Conservation (phyloP, 2,797 vertebrate species). For the Chaunax sp. region DNA sequence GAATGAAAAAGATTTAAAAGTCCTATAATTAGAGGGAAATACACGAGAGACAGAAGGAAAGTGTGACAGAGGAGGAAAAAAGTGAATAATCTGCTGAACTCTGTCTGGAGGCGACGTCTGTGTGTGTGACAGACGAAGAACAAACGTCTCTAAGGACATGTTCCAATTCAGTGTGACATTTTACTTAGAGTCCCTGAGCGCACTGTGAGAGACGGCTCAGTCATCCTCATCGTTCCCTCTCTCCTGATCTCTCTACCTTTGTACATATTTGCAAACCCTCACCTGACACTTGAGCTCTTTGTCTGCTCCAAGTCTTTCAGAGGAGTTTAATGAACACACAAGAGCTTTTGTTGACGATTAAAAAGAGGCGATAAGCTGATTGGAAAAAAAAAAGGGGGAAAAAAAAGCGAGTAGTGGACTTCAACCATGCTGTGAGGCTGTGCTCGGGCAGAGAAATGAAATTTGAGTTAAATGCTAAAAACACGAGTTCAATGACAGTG, state of each 20-base stretch:
- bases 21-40: constrained; percentile 24
- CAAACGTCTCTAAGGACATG: constrained; percentile 44
- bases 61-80: background rate
- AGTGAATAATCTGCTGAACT: too few relatives aligned
- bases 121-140: background rate
- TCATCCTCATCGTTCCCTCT: constrained; percentile 19
- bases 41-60: constrained; percentile 11
- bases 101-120: too few relatives aligned
- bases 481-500: too few relatives aligned
- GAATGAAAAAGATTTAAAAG: constrained; percentile 19
- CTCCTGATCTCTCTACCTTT: constrained; percentile 19
- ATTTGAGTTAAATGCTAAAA: too few relatives aligned
- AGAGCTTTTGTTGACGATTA: too few relatives aligned
- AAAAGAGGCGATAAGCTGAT: too few relatives aligned
- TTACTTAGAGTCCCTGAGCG: constrained; percentile 17
- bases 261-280: constrained; percentile 32
- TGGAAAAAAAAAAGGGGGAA: too few relatives aligned
- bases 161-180: constrained; percentile 62
- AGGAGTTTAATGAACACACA: constrained; percentile 22
- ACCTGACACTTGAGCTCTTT: background rate
- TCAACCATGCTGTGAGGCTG: too few relatives aligned
- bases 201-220: background rate
- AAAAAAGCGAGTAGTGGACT: too few relatives aligned
- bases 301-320: background rate
- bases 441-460: too few relatives aligned